phyloP scores from a whole-genome alignment of 2,113 vertebrate species.

The Bubo scandiacus region DNA sequence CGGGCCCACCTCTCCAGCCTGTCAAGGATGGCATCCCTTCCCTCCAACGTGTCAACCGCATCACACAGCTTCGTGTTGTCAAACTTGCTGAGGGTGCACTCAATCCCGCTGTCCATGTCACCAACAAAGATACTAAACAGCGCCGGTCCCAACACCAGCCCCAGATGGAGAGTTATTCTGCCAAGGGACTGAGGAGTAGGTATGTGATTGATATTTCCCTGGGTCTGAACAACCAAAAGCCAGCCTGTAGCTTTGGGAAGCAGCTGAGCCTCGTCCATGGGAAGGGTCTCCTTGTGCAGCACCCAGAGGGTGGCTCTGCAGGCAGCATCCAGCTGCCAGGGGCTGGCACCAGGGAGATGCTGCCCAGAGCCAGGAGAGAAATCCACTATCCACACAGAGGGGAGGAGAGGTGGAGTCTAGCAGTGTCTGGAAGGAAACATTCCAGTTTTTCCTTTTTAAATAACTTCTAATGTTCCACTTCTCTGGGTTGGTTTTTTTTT shows the following conservation, averaged over 20 bases:
- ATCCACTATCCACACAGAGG: neutral
- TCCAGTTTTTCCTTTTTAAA: neutral
- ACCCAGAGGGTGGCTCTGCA: neutral
- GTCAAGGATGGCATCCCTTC: no score
- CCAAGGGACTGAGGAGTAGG: neutral
- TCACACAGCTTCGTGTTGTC: no score
- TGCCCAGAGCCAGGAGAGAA: neutral
- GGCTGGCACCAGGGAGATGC: neutral
- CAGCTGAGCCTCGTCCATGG: neutral
- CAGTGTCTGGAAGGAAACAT: neutral
- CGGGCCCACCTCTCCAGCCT: no score
- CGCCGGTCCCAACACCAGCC: no score
- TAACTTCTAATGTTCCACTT: neutral
- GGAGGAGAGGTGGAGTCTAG: neutral
- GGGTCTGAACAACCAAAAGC: neutral
- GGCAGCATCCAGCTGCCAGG: neutral
- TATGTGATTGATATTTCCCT: rapidly evolving
- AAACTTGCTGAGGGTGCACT: no score
- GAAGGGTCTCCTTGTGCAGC: neutral
- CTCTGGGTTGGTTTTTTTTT: neutral
- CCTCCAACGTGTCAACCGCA: no score
- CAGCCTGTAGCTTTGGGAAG: neutral
- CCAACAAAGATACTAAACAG: no score
- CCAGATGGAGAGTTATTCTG: neutral
- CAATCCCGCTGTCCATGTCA: no score